Evolutionary conservation across 1,140 invertebrate species (phyloP).

Genomic region (Uloborus diversus): DNA sequence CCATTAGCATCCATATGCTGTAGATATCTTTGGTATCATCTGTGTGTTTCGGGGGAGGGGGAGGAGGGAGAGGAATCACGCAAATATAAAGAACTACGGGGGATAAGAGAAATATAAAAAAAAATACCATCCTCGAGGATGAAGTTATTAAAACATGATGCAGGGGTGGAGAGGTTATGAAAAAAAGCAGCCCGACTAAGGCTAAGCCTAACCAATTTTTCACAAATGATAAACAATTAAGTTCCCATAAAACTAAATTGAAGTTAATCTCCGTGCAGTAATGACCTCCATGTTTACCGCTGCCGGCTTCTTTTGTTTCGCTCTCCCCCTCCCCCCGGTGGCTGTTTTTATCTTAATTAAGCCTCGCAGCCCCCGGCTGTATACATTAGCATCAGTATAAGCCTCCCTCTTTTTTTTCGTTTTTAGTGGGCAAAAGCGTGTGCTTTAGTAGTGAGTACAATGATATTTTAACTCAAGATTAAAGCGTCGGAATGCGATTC

Average conservation of each 20-base stretch:
- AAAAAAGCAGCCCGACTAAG: slow-evolving; percentile 15
- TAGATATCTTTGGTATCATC: too few species aligned
- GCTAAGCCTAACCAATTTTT: slow-evolving; percentile 27
- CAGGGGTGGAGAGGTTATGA: slow-evolving; percentile 9
- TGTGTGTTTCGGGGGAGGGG: too few species aligned
- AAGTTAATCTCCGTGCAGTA: slow-evolving; percentile 27
- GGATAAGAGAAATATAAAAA: too few species aligned
- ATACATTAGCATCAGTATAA: slow-evolving; percentile 24
- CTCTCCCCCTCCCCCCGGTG: not conserved
- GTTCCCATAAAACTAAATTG: slow-evolving; percentile 48
- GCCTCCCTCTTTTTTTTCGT: slow-evolving; percentile 1
- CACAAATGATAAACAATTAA: slow-evolving; percentile 54
- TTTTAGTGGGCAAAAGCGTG: slow-evolving; percentile 1
- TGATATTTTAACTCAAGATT: slow-evolving; percentile 46
- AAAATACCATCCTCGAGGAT: too few species aligned
- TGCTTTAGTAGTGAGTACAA: slow-evolving; percentile 32
- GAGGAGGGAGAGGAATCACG: too few species aligned
- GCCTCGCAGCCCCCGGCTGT: slow-evolving; percentile 14
- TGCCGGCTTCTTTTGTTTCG: slow-evolving; percentile 23
- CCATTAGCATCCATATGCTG: too few species aligned
- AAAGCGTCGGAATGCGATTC: slow-evolving; percentile 11
- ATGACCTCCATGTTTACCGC: slow-evolving; percentile 24
- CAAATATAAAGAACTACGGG: too few species aligned
- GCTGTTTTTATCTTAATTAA: slow-evolving; percentile 35
- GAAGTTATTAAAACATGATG: slow-evolving; percentile 51